Evolutionary conservation across 1,140 invertebrate genomes (phyloP), one percentile per base, ranked within the genome.

Genomic region (Caenorhabditis brenneri): DNA sequence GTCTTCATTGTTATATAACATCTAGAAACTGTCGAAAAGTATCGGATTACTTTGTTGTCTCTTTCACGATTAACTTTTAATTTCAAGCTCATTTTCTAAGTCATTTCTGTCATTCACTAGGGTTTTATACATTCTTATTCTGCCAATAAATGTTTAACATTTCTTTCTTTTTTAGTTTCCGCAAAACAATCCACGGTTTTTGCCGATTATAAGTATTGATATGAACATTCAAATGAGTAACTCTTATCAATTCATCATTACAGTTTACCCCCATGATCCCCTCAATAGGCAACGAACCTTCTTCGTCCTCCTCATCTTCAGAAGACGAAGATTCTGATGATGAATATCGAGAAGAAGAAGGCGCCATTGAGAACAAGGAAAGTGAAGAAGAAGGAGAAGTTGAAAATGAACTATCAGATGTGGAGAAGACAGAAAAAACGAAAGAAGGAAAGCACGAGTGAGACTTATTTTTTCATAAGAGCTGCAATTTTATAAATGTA

Each of bases 231-330:
- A n/a, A n/a, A n/a, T n/a, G n/a, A n/a, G n/a, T n/a, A n/a, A n/a
- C n/a, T n/a, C n/a, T n/a, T n/a, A n/a, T n/a, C n/a, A n/a, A n/a
- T n/a, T n/a, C n/a, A n/a, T n/a, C n/a, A n/a, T n/a, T n/a, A n/a
- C n/a, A n/a, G n/a, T n/a, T n/a, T n/a, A n/a, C n/a, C n/a, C n/a
- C n/a, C n/a, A 80, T 80, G 78, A 51, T 33, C 10, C 2, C 46
- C 22, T 80, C 33, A 27, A 16, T 53, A 27, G 7, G 4, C 6
- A 16, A 74, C 6, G 65, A 39, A 74, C 22, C 33, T 19, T 22
- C 48, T 6, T 80, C 78, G 31, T 55, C 78, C 15, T 80, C 78
- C 5, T 49, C 46, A 31, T 79, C 74, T 5, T 79, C 78, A 4
- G 24, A 22, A 9, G 12, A 49, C 31, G 78, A 80, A n/a, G 78